Evolutionary conservation across 1,140 invertebrate species (phyloP).

Genomic region (Philopotamus ludificatus): DNA sequence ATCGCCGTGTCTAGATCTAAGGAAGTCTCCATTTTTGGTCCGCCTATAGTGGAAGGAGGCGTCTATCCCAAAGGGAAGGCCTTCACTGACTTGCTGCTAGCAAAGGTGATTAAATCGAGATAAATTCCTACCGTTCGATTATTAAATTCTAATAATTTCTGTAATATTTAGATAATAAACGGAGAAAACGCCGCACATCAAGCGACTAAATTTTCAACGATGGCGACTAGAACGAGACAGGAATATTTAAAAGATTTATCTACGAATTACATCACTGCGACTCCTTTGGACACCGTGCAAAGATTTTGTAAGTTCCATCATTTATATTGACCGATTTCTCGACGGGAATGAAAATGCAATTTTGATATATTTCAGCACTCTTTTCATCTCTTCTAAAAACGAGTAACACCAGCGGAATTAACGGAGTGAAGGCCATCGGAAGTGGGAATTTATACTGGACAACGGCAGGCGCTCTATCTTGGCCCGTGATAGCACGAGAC

Average conservation of each 20-base stretch:
- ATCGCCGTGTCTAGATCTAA: constrained; percentile 91
- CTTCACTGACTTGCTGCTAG: constrained; percentile 90
- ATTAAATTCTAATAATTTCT: not conserved
- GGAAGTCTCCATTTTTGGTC: constrained; percentile 94
- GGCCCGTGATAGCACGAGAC: constrained; percentile 45
- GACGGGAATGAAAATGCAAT: not conserved
- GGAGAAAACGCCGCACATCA: constrained; percentile 95
- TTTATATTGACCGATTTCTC: no score
- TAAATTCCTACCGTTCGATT: not conserved
- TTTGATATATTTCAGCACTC: constrained; percentile 46
- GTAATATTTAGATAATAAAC: constrained; percentile 70
- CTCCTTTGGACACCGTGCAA: constrained; percentile 79
- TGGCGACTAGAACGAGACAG: constrained; percentile 93
- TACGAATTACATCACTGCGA: constrained; percentile 79
- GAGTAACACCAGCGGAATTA: constrained; percentile 47
- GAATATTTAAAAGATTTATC: constrained; percentile 94
- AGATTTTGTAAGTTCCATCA: constrained; percentile 93
- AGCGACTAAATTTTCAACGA: constrained; percentile 95
- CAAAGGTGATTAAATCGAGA: constrained; percentile 81
- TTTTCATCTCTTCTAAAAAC: constrained; percentile 53
- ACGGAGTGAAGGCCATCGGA: constrained; percentile 42
- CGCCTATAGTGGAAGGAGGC: constrained; percentile 81
- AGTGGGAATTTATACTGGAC: constrained; percentile 48
- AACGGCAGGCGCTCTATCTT: constrained; percentile 51
- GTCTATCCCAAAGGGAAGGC: constrained; percentile 84